Evolutionary conservation across 1,140 invertebrate genomes (phyloP).

Genomic region (Leptinotarsa defecta): DNA sequence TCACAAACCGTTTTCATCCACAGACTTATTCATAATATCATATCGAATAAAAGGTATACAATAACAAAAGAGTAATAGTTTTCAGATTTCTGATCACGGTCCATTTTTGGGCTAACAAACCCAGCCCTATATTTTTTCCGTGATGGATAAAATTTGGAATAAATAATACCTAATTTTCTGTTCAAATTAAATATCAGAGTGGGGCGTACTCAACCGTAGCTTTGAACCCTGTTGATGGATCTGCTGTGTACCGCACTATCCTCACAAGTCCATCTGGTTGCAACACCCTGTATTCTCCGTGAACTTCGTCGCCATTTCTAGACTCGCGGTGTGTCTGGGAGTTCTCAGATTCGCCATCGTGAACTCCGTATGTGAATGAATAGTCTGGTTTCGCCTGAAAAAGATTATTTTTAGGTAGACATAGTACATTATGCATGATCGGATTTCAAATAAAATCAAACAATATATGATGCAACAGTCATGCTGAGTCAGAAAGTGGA

Average conservation of each 20-base stretch:
- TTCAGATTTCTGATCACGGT: too few relatives aligned
- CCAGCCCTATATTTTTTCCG: too few relatives aligned
- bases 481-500: neutral
- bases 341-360: conserved; percentile 71
- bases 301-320: conserved; percentile 70
- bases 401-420: neutral
- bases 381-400: conserved; percentile 68
- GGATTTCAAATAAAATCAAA: neutral
- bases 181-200: conserved; percentile 38
- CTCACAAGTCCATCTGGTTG: conserved; percentile 71
- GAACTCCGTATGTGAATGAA: conserved; percentile 70
- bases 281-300: conserved; percentile 68
- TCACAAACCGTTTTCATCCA: too few relatives aligned
- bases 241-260: conserved; percentile 62
- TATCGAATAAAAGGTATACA: too few relatives aligned
- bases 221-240: conserved; percentile 62
- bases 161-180: too few relatives aligned
- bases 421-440: conserved; percentile 12
- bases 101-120: too few relatives aligned
- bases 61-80: too few relatives aligned
- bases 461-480: neutral
- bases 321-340: conserved; percentile 71
- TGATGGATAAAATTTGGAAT: too few relatives aligned
- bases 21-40: too few relatives aligned
- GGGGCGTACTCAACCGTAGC: conserved; percentile 54